Conservation (phyloP, 2,113 vertebrate genomes). For the Percopsis transmontana region DNA sequence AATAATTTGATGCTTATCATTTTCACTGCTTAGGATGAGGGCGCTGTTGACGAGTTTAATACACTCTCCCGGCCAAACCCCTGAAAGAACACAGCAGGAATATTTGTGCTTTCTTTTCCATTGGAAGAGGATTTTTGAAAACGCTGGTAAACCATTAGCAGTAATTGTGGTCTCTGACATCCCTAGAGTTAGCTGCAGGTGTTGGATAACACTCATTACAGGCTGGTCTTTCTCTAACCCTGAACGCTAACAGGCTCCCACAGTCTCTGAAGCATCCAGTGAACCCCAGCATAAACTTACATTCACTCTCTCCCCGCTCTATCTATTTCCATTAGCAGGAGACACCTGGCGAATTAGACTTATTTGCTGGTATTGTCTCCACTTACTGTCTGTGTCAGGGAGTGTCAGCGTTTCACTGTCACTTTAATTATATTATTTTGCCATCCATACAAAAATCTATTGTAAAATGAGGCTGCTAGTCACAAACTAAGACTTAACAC, state of each 20-base stretch:
- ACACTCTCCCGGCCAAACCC: slow-evolving; percentile 4
- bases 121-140: slow-evolving; percentile 5
- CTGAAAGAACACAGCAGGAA: background rate
- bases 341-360: slow-evolving; percentile 20
- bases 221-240: slow-evolving; percentile 26
- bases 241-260: slow-evolving; percentile 9
- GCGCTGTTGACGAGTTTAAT: slow-evolving; percentile 50
- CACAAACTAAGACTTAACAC: background rate
- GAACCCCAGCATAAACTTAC: slow-evolving; percentile 1
- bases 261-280: slow-evolving; percentile 15
- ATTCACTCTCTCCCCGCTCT: background rate
- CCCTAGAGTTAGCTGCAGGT: slow-evolving; percentile 55
- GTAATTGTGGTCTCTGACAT: slow-evolving; percentile 51
- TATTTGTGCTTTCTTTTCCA: background rate
- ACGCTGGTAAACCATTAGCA: slow-evolving; percentile 20
- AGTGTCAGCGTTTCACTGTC: background rate
- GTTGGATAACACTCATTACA: slow-evolving; percentile 48
- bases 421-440: slow-evolving; percentile 13
- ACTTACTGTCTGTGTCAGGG: background rate
- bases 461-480: background rate
- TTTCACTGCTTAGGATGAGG: slow-evolving; percentile 23
- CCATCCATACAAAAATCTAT: background rate
- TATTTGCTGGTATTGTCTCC: background rate
- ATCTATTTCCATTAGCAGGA: slow-evolving; percentile 4
- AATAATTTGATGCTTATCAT: slow-evolving; percentile 62